A percentile compares a stretch with the other conserved stretches of the same genome.
Evolutionary conservation across 2,888 invertebrate genomes (phyloP).

Genomic region (Colostygia pectinataria): DNA sequence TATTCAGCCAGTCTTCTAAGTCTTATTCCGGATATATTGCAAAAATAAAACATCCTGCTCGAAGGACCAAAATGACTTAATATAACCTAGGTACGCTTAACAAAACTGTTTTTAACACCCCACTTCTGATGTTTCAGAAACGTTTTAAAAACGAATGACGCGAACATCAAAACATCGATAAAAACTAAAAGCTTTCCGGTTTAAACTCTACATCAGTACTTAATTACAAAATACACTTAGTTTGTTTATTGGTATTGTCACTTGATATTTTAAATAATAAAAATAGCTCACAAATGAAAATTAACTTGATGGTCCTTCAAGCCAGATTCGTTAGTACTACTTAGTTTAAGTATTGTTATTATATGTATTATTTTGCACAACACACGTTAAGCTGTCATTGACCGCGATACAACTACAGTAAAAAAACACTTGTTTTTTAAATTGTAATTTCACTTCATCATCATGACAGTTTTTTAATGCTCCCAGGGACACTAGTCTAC

Average conservation of each 20-base stretch:
- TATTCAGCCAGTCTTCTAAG: no score
- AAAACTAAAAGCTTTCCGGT: conserved; percentile 50
- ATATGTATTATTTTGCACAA: no score
- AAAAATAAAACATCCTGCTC: background rate
- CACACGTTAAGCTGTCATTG: no score
- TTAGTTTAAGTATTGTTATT: no score
- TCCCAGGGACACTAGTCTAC: no score
- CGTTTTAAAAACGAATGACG: conserved; percentile 36
- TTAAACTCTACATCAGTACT: conserved; percentile 33
- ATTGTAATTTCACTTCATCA: no score
- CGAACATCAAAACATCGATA: conserved; percentile 43
- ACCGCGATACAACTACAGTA: no score
- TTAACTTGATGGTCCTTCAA: conserved; percentile 1
- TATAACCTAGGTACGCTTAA: conserved; percentile 5
- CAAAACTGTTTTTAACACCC: conserved; percentile 17
- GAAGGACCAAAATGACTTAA: conserved; percentile 13
- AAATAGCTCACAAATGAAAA: conserved; percentile 8
- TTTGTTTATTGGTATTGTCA: conserved; percentile 38
- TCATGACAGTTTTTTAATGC: no score
- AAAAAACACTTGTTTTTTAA: no score
- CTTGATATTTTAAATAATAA: conserved; percentile 7
- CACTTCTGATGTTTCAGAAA: conserved; percentile 30
- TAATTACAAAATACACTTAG: conserved; percentile 42
- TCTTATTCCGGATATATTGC: no score
- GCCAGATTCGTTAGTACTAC: no score